phyloP scores from a whole-genome alignment of 2,797 vertebrate species.

The Neomorphus geoffroyi region DNA sequence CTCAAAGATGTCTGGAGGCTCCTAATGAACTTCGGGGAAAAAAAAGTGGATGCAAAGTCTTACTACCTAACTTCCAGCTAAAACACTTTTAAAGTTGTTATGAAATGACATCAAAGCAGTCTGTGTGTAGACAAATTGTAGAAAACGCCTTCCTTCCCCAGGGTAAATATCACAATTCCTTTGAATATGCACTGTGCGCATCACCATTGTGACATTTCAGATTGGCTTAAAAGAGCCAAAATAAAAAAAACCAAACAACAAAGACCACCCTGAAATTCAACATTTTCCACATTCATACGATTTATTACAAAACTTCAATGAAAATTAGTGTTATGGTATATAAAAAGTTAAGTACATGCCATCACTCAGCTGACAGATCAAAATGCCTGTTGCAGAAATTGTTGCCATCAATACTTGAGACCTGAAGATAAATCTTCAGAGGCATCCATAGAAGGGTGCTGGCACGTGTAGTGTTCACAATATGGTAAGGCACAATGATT shows the following conservation, averaged over 20 bases:
- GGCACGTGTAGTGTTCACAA: background rate
- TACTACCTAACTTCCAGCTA: background rate
- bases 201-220: background rate
- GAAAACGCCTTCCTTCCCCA: background rate
- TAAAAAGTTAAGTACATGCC: conserved; percentile 50
- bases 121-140: background rate
- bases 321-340: conserved; percentile 57
- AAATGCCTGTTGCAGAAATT: background rate
- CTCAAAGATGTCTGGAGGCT: background rate
- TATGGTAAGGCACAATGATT: conserved; percentile 52
- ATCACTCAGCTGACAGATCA: background rate
- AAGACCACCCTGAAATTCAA: background rate
- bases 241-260: background rate
- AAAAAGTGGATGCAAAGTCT: background rate
- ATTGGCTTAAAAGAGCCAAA: background rate
- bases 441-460: background rate
- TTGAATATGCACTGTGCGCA: rapidly evolving
- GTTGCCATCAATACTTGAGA: background rate
- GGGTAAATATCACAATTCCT: background rate
- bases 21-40: background rate
- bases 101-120: background rate
- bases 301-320: conserved; percentile 70
- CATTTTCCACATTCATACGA: conserved; percentile 16
- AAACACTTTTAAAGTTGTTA: background rate
- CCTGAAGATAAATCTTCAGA: background rate